phyloP scores from a whole-genome alignment of 2,113 vertebrate genomes.

The Rhinoptilus africanus region DNA sequence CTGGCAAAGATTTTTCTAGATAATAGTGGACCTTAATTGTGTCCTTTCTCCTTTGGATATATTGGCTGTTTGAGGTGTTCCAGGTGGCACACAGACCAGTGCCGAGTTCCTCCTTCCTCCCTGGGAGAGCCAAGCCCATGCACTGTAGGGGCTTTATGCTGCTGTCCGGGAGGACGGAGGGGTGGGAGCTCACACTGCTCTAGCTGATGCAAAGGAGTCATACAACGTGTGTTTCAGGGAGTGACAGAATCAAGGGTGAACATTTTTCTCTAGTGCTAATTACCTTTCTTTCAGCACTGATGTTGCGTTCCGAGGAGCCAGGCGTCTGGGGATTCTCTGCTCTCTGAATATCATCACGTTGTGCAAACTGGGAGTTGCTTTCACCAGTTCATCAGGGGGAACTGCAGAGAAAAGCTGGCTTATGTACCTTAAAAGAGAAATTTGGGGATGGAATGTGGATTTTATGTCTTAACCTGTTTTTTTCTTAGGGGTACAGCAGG shows the following conservation, averaged over 20 bases:
- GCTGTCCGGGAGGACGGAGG: rapidly evolving
- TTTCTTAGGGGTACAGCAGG: not conserved
- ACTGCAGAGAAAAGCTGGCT: not conserved
- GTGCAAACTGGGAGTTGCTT: not conserved
- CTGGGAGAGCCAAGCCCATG: rapidly evolving
- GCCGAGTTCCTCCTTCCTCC: not conserved
- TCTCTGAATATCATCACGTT: not conserved
- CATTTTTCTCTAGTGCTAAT: not conserved
- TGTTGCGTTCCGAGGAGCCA: not conserved
- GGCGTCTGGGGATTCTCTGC: not conserved
- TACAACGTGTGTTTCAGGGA: not conserved
- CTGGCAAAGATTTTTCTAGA: not conserved
- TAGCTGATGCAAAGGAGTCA: no score
- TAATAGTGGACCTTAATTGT: not conserved
- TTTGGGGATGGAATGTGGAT: not conserved
- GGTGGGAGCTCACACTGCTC: not conserved
- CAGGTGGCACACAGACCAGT: no score
- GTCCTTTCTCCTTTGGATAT: not conserved
- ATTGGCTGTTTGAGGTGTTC: not conserved
- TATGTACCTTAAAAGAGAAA: not conserved
- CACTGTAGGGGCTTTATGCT: not conserved
- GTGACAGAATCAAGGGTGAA: not conserved
- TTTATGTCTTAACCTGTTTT: not conserved
- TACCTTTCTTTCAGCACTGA: not conserved
- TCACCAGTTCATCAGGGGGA: not conserved